Evolutionary conservation across 2,888 invertebrate genomes (phyloP).

Genomic region (Metacarcinus magister): DNA sequence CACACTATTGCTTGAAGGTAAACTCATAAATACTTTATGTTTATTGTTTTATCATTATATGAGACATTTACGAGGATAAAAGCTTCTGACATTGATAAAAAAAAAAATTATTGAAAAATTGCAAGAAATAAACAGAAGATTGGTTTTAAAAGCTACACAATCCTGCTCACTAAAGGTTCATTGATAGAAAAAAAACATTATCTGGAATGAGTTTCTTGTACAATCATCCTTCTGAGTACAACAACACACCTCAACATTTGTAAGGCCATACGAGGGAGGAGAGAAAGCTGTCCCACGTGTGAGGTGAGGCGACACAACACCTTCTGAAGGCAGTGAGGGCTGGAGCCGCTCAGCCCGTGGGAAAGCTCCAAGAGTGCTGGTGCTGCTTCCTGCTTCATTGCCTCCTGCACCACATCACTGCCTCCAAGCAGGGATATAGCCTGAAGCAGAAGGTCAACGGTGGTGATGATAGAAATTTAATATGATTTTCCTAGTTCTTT

Average conservation of each 20-base stretch:
- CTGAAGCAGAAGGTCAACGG: not conserved
- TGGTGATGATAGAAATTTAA: not conserved
- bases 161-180: not conserved
- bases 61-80: not conserved
- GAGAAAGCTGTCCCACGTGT: conserved; percentile 59
- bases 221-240: not conserved
- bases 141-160: not conserved
- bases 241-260: conserved; percentile 70
- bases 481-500: too few species aligned
- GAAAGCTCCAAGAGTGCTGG: conserved; percentile 70
- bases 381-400: conserved; percentile 54
- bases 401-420: conserved; percentile 50
- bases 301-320: conserved; percentile 75
- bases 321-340: conserved; percentile 76
- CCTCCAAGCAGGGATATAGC: conserved; percentile 62
- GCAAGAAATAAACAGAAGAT: too few species aligned
- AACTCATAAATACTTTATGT: not conserved
- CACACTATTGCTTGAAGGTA: not conserved
- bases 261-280: conserved; percentile 64
- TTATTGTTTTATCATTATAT: not conserved
- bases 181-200: not conserved
- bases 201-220: too few species aligned
- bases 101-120: not conserved
- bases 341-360: conserved; percentile 59
- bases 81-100: not conserved